Evolutionary conservation across 2,113 vertebrate genomes (phyloP), one percentile per base, ranked within the genome.

Genomic region (Craseonycteris thonglongyai): DNA sequence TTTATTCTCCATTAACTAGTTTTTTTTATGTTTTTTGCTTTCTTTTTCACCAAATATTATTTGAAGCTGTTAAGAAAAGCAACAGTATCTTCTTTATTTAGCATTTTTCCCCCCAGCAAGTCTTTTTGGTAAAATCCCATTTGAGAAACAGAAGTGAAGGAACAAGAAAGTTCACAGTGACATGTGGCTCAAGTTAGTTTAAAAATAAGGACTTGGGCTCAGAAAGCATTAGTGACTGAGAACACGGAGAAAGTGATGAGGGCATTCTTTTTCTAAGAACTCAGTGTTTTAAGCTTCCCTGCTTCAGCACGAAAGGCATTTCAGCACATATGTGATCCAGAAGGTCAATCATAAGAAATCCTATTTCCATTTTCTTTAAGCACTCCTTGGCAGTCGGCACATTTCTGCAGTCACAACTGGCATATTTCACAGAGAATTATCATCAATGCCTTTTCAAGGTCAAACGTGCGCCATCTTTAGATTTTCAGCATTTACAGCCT

Each of bases 341-440:
- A 97, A 97, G 96, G 94, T 94, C 96, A 97, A 95, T 94, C 94
- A 92, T 87, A 96, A 28, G 71, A 97, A 97, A 97, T 94, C 95
- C 96, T 82, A 95, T 97, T 97, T 96, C 94, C 95, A 97, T 96
- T 96, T 97, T n/a, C n/a, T 97, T 96, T 96, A 97, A 96, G 96
- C 95, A 96, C 85, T 96, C 83, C 84, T 91, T 96, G 94, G 93
- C 94, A 96, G 89, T 91, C 75, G 88, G 90, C 92, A 94, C 83
- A 95, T 90, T 96, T 96, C 90, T 96, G 92, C 96, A 97, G 96
- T 86, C 92, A 92, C 95, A 97, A 94, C 90, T 97, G 95, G 88
- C 95, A 86, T 88, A 96, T 95, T 97, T 97, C 97, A 97, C 72
- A 95, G 95, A 93, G 96, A 96, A 97, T 96, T 94, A 97, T 59